Percentiles rank a stretch among this genome's conserved stretches.
Evolutionary conservation across 2,797 vertebrate species (phyloP).

Genomic region (Manis pentadactyla): DNA sequence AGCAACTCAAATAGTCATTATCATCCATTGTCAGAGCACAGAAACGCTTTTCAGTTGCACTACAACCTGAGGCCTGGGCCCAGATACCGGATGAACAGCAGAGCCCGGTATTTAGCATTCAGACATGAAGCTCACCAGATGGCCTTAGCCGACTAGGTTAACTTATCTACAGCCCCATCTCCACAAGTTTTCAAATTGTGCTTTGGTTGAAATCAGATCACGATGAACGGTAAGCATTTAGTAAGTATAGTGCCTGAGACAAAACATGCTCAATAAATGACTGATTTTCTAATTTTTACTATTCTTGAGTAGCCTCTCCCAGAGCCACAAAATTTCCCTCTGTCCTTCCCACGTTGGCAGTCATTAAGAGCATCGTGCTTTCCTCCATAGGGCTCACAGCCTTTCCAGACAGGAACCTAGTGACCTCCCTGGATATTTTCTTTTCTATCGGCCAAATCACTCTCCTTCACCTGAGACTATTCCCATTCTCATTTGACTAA

Average conservation of each 20-base stretch:
- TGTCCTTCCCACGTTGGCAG: neutral
- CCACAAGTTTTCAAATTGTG: neutral
- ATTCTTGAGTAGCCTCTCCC: neutral
- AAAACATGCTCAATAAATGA: neutral
- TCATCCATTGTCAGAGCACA: neutral
- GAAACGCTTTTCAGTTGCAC: neutral
- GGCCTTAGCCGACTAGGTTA: neutral
- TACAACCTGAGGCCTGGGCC: neutral
- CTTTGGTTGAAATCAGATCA: neutral
- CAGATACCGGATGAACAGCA: neutral
- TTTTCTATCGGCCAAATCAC: neutral
- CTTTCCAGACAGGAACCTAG: neutral
- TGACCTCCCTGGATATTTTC: neutral
- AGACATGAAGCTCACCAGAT: neutral
- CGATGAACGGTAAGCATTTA: neutral
- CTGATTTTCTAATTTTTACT: neutral
- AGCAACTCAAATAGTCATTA: neutral
- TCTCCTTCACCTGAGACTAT: neutral
- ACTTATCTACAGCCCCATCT: neutral
- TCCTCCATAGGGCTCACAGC: neutral
- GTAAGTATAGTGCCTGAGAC: too few species aligned
- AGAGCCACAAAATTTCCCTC: neutral
- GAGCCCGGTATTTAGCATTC: neutral
- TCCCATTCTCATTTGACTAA: neutral
- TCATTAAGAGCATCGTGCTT: neutral